Base-by-base conservation (phyloP, 2,888 invertebrate genomes). In the Orthosia cruda region DNA sequence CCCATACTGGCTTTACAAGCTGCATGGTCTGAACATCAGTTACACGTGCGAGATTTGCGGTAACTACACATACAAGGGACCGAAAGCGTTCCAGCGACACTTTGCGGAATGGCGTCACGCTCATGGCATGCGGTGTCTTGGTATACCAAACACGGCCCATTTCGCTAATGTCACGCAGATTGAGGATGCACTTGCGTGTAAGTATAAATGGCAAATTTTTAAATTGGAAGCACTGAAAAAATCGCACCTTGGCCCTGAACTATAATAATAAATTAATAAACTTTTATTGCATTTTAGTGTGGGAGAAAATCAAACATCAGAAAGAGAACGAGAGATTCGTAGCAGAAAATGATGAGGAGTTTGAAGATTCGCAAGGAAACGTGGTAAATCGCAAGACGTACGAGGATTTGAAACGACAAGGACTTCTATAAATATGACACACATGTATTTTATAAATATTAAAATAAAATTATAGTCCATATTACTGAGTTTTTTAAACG, bases 41-140 rank as follows among this genome's bases (percentile, higher is more conserved):
- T 99, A 99, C 94, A 99, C 99, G 77, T 99, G 99, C 93, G 99
- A 99, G 95, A 99, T 99, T 85, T 99, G 99, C 94, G 99, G 99
- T 40, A 99, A 99, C 96, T 99, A 98, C 91, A 99, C 99, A 0
- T 99, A 99, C 96, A 99, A 98, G 92, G 99, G 99, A 0, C 99
- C 99, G 0, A 99, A 99, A 94, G 99, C 99, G 26, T 99, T 99
- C 95, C 99, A 99, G 94, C 97, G 99, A 64, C 99, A 99, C 95
- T 99, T 99, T 97, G 99, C 99, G 0, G 98, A 98, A 92, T 98
- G 98, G 98, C 96, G 98, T 40, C 98, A 98, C 90, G 98, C 98
- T 16, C 98, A 98, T 93, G 99, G 99, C 52, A 99, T 99, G 99
- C 97, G 99, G 32, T 99, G 99, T 93, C 97, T 99, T 20, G 99